These are phyloP conservation scores for Ooceraea biroi DNA, from an alignment of 1,140 invertebrate species.

Conservation along the genomic window DNA sequence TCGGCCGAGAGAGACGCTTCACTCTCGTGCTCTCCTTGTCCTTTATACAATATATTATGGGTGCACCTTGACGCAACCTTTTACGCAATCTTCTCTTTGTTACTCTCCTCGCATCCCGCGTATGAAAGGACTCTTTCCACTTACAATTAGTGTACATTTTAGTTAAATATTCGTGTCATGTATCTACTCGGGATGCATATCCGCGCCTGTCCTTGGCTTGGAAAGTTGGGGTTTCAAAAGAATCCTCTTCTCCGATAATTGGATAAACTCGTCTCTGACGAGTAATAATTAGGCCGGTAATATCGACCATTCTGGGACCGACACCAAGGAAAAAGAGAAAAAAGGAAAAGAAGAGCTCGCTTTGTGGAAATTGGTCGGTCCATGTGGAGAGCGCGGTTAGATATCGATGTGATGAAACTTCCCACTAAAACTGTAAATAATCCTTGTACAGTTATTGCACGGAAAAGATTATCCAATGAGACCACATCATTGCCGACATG, in stretches of 20 bases:
- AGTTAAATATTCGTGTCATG: conserved; percentile 3
- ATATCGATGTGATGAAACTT: background rate
- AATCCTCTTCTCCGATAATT: conserved; percentile 40
- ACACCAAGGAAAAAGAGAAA: background rate
- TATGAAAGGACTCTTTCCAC: background rate
- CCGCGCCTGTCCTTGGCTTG: background rate
- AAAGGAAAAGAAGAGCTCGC: background rate
- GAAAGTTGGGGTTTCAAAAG: conserved; percentile 36
- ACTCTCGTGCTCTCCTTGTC: conserved; percentile 15
- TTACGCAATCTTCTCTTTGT: conserved; percentile 5
- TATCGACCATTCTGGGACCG: background rate
- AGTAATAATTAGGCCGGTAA: conserved; percentile 34
- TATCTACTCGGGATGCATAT: background rate
- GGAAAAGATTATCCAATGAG: conserved; percentile 6
- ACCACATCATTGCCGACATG: background rate
- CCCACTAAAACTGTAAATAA: conserved; percentile 9
- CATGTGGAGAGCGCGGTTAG: background rate
- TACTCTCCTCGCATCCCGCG: conserved; percentile 1
- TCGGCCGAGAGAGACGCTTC: background rate
- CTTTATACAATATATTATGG: background rate
- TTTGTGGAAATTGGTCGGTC: conserved; percentile 33
- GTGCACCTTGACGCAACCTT: background rate
- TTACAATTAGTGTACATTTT: conserved; percentile 17
- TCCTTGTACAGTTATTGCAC: conserved; percentile 23
- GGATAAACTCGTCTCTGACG: conserved; percentile 31